Base-by-base conservation (phyloP, 2,113 vertebrate genomes). In the Oreotragus oreotragus region DNA sequence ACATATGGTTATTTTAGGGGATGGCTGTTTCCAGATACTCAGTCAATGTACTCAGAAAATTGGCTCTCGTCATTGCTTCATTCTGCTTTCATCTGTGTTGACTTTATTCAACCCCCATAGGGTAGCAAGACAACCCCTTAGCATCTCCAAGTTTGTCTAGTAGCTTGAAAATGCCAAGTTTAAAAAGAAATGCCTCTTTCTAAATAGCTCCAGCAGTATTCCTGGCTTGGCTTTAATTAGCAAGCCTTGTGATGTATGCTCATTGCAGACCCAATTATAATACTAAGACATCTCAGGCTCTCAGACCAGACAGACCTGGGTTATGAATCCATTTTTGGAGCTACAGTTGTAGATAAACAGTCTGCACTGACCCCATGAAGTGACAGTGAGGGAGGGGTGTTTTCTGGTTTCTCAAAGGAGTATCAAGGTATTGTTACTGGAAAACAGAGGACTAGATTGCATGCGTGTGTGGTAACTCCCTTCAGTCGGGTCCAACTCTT, bases 381-480 rank as follows among this genome's bases (percentile, higher is more conserved):
- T 57, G 17, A 45, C 17, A 36, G 30, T 55, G 36, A 85, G 13
- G 57, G 53, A 66, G 23, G 16, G 13, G 25, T 87, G 14, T 33
- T 86, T 80, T 39, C 81, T 49, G 25, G 49, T 91, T 81, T 87
- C 49, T 58, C 39, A 70, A 49, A 66, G 25, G 49, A 14, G 33
- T 25, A 4, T n/a, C 23, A 64, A 43, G 36, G 1, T 70, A 53
- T 13, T 33, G 3, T 47, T 39, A 47, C 47, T 0, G 11, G 27
- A 51, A 66, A 36, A 62, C 6, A 19, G 36, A 91, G 13, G 39
- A 33, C 36, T 27, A 43, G 36, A 76, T 43, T 76, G 39, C 39
- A 43, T 27, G 23, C 1, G 0, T 27, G 36, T 0, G 0, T 43
- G 36, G 3, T 27, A 27, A 76, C 5, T 43, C 39, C 39, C 36